Evolutionary conservation across 2,888 invertebrate species (phyloP), one percentile per base, ranked within the genome.

Genomic region (Diarsia dahlii): DNA sequence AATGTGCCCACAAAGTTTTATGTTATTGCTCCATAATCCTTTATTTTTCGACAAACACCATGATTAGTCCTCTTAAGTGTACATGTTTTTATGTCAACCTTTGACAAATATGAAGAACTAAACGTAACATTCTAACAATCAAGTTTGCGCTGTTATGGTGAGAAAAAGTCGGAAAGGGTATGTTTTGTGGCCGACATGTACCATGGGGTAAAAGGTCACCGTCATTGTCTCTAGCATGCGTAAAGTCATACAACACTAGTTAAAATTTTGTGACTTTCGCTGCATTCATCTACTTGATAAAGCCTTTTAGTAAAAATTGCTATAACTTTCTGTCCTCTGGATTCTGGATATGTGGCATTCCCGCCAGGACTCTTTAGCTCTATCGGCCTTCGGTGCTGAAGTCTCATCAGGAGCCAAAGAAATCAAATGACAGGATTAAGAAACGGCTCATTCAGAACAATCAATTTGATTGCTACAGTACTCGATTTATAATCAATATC

Each of bases 11-110:
- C 50, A 66, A 71, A 68, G 23, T 20, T 76, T 70, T 34, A 54
- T 72, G 23, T 63, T 73, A 56, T 64, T 48, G 72, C 46, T 64
- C 20, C 48, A 62, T 64, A 64, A 76, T 68, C 39, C 20, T 84
- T 86, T 73, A 77, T 82, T 80, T 50, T 69, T 75, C 12, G 50
- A 63, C 67, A 85, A 74, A 81, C 74, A 78, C 34, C 65, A 45
- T 74, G 50, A 70, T 78, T 70, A 80, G 63, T 52, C 46, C 45
- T 56, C 56, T 54, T 28, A 76, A 72, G 63, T 71, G 39, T 50
- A 71, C 64, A 63, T 45, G 63, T 63, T 63, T 63, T 45, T 23
- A 63, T 12, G 52, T 50, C 60, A 63, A 65, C 2, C 23, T 71
- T 79, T 76, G 68, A 70, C 56, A 69, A 80, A 78, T 71, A 75